Evolutionary conservation across 2,797 vertebrate genomes (phyloP), one percentile per base, ranked within the genome.

Genomic region (Myoxocephalus aenaeus): DNA sequence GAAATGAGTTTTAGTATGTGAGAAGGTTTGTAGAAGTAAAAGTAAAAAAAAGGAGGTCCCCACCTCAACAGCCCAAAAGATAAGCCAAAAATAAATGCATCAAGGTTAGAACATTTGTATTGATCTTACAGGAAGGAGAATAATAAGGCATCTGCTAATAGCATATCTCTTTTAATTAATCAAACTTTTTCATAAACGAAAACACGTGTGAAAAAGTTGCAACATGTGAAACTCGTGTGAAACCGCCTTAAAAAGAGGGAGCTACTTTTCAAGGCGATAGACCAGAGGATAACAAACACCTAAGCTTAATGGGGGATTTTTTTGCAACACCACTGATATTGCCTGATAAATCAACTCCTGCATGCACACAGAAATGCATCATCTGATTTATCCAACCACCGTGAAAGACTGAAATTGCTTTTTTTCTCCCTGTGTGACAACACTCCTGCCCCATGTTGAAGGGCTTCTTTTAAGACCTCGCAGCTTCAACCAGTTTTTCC

Each of bases 321-420:
- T 85, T 42, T 86, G 83, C 83, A 79, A 62, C 79, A 67, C 79
- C 75, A 77, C 79, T 81, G 79, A 91, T 92, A 86, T 85, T 86
- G 75, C 77, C 86, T 85, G 90, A 91, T 92, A 91, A 90, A 90
- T 90, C 88, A 90, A 82, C 80, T 84, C 66, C 83, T 87, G 80
- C 78, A 90, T 92, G 79, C 87, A 81, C 85, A 80, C 73, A 75
- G 73, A 90, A 92, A 92, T 83, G 53, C 80, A 88, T 84, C 83
- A 87, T 89, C 81, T 92, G 81, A 91, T 91, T 92, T 89, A 90
- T 82, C 88, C 87, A 90, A 75, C 82, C 76, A 86, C 84, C 84
- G 69, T 87, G 86, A 89, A 92, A 75, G 77, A 86, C 78, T 85
- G 86, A 86, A 91, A 92, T 90, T 87, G 90, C 89, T 92, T 91